Evolutionary conservation across 2,888 invertebrate species (phyloP), one percentile per base, ranked within the genome.

Genomic region (Heliconius charithonia): DNA sequence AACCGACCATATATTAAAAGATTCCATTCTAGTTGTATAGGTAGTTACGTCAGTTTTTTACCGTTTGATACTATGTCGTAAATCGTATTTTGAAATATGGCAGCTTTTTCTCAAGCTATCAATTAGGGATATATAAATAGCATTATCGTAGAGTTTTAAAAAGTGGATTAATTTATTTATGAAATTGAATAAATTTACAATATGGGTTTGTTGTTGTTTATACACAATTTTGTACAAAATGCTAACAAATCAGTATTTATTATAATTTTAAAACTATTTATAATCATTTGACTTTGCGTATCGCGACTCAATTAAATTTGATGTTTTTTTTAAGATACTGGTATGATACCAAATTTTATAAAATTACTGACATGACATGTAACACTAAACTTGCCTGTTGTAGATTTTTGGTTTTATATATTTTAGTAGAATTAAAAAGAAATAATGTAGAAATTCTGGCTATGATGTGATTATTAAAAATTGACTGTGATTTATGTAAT

Each of bases 401-500:
- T 13, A 41, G 13, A 69, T 69, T 41, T n/a, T 29, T 66, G 12
- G 16, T 67, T 12, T 25, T 3, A 25, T 12, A 37, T 67, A 69
- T 41, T 69, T 41, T 69, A 41, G 16, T 7, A 41, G 9, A 25
- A 69, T 41, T 16, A 22, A 32, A 29, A 67, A 67, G 72, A 79
- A 41, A 71, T 81, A 80, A 32, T 72, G 67, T 65, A 56, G 27
- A 72, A 59, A n/a, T 72, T n/a, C 13, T 51, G 22, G 12, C 16
- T 69, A 67, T n/a, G n/a, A 66, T 66, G 69, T 69, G 41, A 69
- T 69, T 69, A 25, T 13, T 69, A 59, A 72, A 56, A 29, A 32
- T 56, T 72, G 56, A 56, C 56, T 72, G 72, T 72, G 72, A 56
- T 51, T 72, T n/a, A 56, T 16, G 32, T 32, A 22, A 51, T 59